Evolutionary conservation across 2,113 vertebrate species (phyloP), one percentile per base, ranked within the genome.

Genomic region (Etheostoma spectabile): DNA sequence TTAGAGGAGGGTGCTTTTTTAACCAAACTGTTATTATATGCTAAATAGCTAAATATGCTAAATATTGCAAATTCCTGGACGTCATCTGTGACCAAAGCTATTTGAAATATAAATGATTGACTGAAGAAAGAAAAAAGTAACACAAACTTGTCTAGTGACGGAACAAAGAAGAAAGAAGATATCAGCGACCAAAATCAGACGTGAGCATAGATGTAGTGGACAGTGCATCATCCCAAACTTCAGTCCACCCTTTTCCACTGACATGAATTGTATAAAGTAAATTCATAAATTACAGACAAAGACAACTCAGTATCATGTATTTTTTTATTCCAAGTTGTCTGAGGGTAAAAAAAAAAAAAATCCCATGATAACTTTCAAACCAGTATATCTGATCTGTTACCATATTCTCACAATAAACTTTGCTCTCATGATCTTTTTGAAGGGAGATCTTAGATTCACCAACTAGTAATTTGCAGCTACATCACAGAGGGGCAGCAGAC

Each of bases 401-500:
- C 8, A 55, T 22, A 7, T 55, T n/a, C 8, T 24, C 22, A 16
- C n/a, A 12, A 24, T 11, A 15, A 53, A 48, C 15, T 52, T 38
- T 72, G 27, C 38, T 63, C 1, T 8, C 35, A 1, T 16, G n/a
- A 27, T 22, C 8, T 51, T 33, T 3, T n/a, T 3, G 27, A 3
- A 8, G 30, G 6, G 18, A 46, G 24, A 45, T 27, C 12, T 52
- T 6, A 1, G 6, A 11, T 65, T 22, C 19, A n/a, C 46, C 7
- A 5, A 27, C 52, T 16, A 88, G 84, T 71, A 80, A 61, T 84
- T 63, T 60, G 21, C 10, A 63, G 5, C 56, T 48, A 1, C 63
- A 48, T 67, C 74, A 85, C 74, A 57, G 63, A 70, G 77, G 49
- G 84, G 80, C 84, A 79, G 88, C 76, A 71, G 1, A 63, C 62